Evolutionary conservation across 2,888 invertebrate genomes (phyloP), one percentile per base, ranked within the genome.

Genomic region (Xylota segnis): DNA sequence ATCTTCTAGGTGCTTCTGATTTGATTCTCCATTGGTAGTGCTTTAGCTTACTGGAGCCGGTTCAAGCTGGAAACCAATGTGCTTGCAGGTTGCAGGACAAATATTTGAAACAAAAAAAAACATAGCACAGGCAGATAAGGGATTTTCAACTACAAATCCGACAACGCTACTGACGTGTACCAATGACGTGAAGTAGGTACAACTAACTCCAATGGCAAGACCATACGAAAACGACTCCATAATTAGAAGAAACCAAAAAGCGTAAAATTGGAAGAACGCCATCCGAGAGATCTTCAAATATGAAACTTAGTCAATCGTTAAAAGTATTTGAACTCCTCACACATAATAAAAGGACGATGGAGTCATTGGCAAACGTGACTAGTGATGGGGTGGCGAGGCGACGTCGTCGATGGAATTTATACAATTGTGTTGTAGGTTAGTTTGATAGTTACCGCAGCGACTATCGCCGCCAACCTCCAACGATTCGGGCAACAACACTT

Each of bases 281-380:
- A 84, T 84, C 66, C 63, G 45, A 75, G 65, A 43, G 71, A 59
- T 58, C 27, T 3, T 58, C 59, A 66, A 71, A 63, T 54, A 16
- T 29, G 63, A 74, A 86, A 76, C 71, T 71, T 71, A 86, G 75
- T 86, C 84, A 81, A 45, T 81, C 81, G 81, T 81, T 79, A 71
- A 84, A 84, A 76, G 65, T 45, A 75, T 71, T 81, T 75, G 71
- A 84, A 84, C 65, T 43, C 71, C 56, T 70, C 58, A 16, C 70
- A 81, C 76, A 81, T 81, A 71, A 79, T 79, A 83, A 79, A 83
- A 59, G 23, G 14, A 54, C 59, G 70, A 81, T 81, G 56, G 52
- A 75, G 56, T 75, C 70, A 75, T 70, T 81, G 74, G 70, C 79
- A 32, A 75, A 84, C 71, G 71, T 71, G 71, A 56, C 54, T 59